Percentiles rank a stretch among this genome's conserved stretches.
Conservation (phyloP, 1,140 invertebrate species). For the Chionoecetes opilio region DNA sequence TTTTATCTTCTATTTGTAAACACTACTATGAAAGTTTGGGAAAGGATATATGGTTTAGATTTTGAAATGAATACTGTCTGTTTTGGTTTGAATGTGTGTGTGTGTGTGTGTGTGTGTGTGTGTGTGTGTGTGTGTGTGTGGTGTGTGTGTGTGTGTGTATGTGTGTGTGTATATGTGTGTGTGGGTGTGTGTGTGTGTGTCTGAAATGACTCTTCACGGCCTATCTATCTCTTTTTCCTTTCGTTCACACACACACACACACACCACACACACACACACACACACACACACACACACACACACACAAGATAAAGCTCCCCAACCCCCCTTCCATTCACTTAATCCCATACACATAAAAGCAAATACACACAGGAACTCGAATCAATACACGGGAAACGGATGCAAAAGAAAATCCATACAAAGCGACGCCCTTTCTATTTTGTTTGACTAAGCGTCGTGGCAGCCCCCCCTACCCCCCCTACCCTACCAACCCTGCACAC, state of each 20-base stretch:
- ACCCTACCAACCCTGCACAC: background rate
- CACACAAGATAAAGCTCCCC: constrained; percentile 66
- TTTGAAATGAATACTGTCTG: background rate
- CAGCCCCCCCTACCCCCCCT: background rate
- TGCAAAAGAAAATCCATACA: constrained; percentile 68
- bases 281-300: constrained; percentile 47
- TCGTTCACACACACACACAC: constrained; percentile 45
- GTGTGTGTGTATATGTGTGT: constrained; percentile 36
- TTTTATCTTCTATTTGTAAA: too few species aligned
- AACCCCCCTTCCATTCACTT: constrained; percentile 75
- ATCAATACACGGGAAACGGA: constrained; percentile 71
- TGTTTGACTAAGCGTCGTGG: constrained; percentile 22
- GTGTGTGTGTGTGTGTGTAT: constrained; percentile 37
- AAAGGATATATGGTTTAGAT: background rate
- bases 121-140: constrained; percentile 40
- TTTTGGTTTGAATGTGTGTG: background rate
- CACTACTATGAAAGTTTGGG: background rate
- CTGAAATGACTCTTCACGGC: background rate
- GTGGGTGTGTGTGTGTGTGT: constrained; percentile 35
- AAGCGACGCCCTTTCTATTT: constrained; percentile 33
- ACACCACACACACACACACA: constrained; percentile 63
- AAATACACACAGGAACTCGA: constrained; percentile 69
- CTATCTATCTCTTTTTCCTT: background rate
- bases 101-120: background rate
- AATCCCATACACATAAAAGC: constrained; percentile 73